These are phyloP conservation scores for Xenopus petersii DNA, from an alignment of 2,797 vertebrate genomes.

Conservation along the genomic window DNA sequence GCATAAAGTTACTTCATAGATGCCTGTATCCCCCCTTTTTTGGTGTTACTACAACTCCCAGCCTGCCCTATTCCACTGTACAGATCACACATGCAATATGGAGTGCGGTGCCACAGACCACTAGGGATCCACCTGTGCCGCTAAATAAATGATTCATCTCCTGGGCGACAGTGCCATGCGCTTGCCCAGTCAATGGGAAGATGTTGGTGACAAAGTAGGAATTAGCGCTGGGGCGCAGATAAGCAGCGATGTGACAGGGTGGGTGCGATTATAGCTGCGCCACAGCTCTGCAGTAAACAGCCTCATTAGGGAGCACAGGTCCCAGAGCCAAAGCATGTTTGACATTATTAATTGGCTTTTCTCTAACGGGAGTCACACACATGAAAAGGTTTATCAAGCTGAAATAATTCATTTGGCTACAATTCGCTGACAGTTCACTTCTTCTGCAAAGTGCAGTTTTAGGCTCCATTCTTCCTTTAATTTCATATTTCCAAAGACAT, in stretches of 20 bases:
- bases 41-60: no score
- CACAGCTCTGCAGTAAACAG: conserved; percentile 88
- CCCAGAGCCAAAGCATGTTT: conserved; percentile 91
- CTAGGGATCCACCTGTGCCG: conserved; percentile 47
- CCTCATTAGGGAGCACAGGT: conserved; percentile 87
- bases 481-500: conserved; percentile 52
- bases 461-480: conserved; percentile 53
- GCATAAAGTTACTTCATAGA: no score
- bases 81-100: no score
- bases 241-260: conserved; percentile 93
- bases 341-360: conserved; percentile 99
- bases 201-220: conserved; percentile 88
- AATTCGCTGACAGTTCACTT: conserved; percentile 98
- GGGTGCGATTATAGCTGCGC: conserved; percentile 79
- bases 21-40: no score
- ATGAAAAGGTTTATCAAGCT: conserved; percentile 99
- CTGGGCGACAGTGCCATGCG: conserved; percentile 75
- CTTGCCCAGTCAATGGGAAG: conserved; percentile 77
- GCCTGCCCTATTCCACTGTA: no score
- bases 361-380: conserved; percentile 96
- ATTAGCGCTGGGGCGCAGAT: conserved; percentile 85
- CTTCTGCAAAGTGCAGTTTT: conserved; percentile 75
- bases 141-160: conserved; percentile 94
- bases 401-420: conserved; percentile 98
- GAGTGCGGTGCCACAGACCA: conserved; percentile 33